Evolutionary conservation across 2,797 vertebrate genomes (phyloP).

Genomic region (Intellagama lesueurii): DNA sequence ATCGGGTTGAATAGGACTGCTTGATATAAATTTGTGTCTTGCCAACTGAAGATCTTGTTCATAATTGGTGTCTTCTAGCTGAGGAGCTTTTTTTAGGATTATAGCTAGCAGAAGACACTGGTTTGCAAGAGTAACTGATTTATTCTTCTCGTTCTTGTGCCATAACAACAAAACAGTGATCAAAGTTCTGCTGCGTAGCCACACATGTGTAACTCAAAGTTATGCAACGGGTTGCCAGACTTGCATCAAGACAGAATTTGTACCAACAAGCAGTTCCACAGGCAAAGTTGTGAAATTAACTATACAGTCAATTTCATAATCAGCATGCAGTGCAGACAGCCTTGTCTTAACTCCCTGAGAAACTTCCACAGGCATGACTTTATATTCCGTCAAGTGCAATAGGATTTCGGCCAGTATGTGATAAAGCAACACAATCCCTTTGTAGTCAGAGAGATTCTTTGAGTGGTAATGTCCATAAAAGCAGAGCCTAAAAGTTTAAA

Average conservation of each 20-base stretch:
- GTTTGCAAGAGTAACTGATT: slow-evolving; percentile 1
- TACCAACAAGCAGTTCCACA: too few relatives aligned
- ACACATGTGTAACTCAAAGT: too few relatives aligned
- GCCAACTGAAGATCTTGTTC: slow-evolving; percentile 22
- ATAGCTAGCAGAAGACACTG: neutral
- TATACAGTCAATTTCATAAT: too few relatives aligned
- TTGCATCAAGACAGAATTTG: too few relatives aligned
- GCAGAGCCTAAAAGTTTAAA: neutral
- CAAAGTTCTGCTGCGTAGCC: too few relatives aligned
- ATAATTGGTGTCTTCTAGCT: slow-evolving; percentile 15
- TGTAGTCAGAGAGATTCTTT: neutral
- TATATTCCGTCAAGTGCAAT: too few relatives aligned
- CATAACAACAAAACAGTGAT: slow-evolving; percentile 21
- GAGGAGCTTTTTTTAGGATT: slow-evolving; percentile 27
- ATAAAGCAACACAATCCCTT: neutral
- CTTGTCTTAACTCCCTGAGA: too few relatives aligned
- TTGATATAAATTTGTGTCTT: slow-evolving; percentile 31
- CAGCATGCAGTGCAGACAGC: too few relatives aligned
- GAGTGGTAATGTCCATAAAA: neutral
- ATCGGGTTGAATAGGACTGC: slow-evolving; percentile 11
- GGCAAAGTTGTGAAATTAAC: too few relatives aligned
- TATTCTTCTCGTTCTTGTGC: neutral
- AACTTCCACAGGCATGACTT: too few relatives aligned
- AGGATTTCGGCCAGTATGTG: too few relatives aligned
- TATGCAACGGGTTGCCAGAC: too few relatives aligned